A percentile compares a stretch with the other conserved stretches of the same genome.
Conservation (phyloP, 1,140 invertebrate genomes). For the Pissodes strobi region DNA sequence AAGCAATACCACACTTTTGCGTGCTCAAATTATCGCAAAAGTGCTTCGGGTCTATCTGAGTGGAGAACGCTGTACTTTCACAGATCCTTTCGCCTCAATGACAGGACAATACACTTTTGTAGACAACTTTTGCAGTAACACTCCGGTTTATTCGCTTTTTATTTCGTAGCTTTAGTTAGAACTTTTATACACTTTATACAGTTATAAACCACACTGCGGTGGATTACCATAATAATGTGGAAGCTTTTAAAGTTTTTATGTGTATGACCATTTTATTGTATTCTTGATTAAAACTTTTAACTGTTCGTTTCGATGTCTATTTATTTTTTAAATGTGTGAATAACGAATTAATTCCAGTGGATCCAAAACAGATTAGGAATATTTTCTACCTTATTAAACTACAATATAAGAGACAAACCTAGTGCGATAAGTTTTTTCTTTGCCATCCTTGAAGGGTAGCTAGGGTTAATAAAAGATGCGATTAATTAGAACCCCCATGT, state of each 20-base stretch:
- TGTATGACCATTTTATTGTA: background rate
- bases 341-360: too few relatives aligned
- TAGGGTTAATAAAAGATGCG: slow-evolving; percentile 34
- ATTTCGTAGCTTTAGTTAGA: slow-evolving; percentile 24
- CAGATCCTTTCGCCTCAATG: slow-evolving; percentile 11
- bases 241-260: slow-evolving; percentile 2
- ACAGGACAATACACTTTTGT: slow-evolving; percentile 36
- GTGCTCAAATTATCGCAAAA: background rate
- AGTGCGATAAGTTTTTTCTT: too few relatives aligned
- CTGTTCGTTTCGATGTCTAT: background rate
- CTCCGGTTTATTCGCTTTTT: slow-evolving; percentile 22
- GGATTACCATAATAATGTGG: slow-evolving; percentile 26
- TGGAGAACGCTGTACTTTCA: slow-evolving; percentile 21
- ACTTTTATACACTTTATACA: slow-evolving; percentile 27
- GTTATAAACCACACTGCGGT: slow-evolving; percentile 18
- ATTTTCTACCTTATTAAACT: too few relatives aligned
- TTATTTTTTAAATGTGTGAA: background rate
- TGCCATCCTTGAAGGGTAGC: background rate
- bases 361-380: too few relatives aligned
- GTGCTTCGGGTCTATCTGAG: slow-evolving; percentile 16
- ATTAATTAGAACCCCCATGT: slow-evolving; percentile 36
- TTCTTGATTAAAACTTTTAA: slow-evolving; percentile 2
- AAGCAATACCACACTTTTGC: too few relatives aligned
- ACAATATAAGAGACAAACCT: too few relatives aligned
- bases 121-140: slow-evolving; percentile 29